Percentiles rank a stretch among this genome's conserved stretches.
phyloP scores from a whole-genome alignment of 2,113 vertebrate species.

The Candoia aspera region DNA sequence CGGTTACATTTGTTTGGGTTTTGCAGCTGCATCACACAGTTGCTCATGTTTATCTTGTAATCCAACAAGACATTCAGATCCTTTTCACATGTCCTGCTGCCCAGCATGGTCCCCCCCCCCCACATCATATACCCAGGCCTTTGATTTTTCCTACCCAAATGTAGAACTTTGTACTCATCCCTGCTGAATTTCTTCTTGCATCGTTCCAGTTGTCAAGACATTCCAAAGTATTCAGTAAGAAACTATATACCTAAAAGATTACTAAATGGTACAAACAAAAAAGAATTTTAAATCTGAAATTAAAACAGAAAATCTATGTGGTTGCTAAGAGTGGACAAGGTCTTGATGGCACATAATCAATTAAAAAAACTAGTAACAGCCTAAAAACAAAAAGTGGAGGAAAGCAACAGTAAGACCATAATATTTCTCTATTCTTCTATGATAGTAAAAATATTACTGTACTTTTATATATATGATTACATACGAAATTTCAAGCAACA shows the following conservation, averaged over 20 bases:
- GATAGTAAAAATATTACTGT: not conserved
- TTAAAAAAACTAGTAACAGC: not conserved
- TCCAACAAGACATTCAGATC: not conserved
- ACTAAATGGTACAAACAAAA: not conserved
- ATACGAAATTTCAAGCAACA: not conserved
- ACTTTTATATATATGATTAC: not conserved
- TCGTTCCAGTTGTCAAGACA: not conserved
- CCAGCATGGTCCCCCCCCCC: not conserved
- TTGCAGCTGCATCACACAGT: not conserved
- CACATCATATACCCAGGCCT: not conserved
- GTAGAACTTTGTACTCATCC: not conserved
- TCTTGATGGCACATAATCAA: not conserved
- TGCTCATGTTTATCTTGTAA: not conserved
- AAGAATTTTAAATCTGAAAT: not conserved
- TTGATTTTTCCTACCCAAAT: accelerated
- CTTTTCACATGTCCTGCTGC: not conserved
- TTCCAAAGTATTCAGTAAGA: not conserved
- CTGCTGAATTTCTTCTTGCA: not conserved
- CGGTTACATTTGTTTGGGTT: not conserved
- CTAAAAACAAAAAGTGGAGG: not conserved
- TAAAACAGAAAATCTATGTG: not conserved
- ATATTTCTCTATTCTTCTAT: not conserved
- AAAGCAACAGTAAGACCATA: not conserved
- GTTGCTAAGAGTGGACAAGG: no score
- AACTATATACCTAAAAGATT: not conserved